Evolutionary conservation across 2,113 vertebrate genomes (phyloP).

Genomic region (Pomatorhinus ruficollis): DNA sequence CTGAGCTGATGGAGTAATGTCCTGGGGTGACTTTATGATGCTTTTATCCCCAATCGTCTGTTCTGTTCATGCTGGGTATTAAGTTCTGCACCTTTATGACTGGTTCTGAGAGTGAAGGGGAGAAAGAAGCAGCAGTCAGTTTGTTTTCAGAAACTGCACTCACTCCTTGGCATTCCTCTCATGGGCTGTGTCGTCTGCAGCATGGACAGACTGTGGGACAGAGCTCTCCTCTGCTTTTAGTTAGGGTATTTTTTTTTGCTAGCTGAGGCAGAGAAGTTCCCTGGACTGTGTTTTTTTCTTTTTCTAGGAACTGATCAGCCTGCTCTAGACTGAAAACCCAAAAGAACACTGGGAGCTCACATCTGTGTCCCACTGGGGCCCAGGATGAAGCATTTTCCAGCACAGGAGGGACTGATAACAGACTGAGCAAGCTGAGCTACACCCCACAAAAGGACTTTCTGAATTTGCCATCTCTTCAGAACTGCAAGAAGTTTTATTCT

Average conservation of each 20-base stretch:
- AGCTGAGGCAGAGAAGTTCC: not conserved
- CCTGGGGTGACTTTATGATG: not conserved
- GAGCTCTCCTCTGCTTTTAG: not conserved
- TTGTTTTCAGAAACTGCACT: not conserved
- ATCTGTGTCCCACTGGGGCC: not conserved
- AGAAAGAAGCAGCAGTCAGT: fast-evolving
- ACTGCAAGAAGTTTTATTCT: not conserved
- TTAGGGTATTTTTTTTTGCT: not conserved
- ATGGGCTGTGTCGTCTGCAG: not conserved
- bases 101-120: not conserved
- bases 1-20: not conserved
- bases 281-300: not conserved
- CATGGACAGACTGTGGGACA: not conserved
- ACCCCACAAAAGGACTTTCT: not conserved
- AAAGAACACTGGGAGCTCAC: not conserved
- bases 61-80: not conserved
- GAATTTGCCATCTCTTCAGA: not conserved
- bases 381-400: not conserved
- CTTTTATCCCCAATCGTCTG: not conserved
- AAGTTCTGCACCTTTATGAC: not conserved
- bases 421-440: not conserved
- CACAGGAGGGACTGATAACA: not conserved
- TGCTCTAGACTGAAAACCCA: not conserved
- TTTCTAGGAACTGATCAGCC: not conserved
- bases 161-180: not conserved